Evolutionary conservation across 2,888 invertebrate genomes (phyloP).

Genomic region (Nasonia oneida): DNA sequence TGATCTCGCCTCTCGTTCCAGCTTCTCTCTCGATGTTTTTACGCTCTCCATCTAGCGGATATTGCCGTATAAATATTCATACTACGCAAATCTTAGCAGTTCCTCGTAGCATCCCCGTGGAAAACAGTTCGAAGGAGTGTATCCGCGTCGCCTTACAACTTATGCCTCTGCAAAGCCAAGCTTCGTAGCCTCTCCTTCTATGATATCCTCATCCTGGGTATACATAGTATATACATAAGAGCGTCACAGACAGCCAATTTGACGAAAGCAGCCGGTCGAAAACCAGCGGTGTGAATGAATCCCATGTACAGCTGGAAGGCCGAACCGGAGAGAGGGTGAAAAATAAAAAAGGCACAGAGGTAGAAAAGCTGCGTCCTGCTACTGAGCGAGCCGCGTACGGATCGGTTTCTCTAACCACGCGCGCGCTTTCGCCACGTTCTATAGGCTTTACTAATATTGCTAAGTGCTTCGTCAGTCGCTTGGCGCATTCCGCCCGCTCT

Average conservation of each 20-base stretch:
- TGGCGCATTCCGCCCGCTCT: conserved; percentile 68
- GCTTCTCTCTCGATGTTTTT: background rate
- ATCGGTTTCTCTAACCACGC: conserved; percentile 10
- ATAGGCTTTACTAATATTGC: conserved; percentile 77
- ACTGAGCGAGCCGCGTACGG: conserved; percentile 20
- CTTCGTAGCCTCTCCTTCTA: background rate
- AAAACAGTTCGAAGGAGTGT: background rate
- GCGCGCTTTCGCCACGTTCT: conserved; percentile 59
- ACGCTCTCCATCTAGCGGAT: background rate
- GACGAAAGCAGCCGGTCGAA: conserved; percentile 27
- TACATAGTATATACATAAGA: background rate
- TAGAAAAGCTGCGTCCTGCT: conserved; percentile 49
- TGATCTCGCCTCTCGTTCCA: background rate
- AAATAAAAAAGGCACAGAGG: conserved; percentile 34
- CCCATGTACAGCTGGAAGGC: background rate
- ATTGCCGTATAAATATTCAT: conserved; percentile 28
- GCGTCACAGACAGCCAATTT: conserved; percentile 42
- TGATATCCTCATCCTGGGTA: background rate
- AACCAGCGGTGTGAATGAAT: conserved; percentile 41
- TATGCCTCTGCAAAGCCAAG: conserved; percentile 1
- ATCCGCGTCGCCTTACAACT: background rate
- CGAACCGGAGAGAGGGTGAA: background rate
- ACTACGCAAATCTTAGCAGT: conserved; percentile 9
- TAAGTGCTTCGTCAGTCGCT: conserved; percentile 78
- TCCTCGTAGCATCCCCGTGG: background rate